Conservation (phyloP, 2,113 vertebrate genomes). For the Nibea albiflora region DNA sequence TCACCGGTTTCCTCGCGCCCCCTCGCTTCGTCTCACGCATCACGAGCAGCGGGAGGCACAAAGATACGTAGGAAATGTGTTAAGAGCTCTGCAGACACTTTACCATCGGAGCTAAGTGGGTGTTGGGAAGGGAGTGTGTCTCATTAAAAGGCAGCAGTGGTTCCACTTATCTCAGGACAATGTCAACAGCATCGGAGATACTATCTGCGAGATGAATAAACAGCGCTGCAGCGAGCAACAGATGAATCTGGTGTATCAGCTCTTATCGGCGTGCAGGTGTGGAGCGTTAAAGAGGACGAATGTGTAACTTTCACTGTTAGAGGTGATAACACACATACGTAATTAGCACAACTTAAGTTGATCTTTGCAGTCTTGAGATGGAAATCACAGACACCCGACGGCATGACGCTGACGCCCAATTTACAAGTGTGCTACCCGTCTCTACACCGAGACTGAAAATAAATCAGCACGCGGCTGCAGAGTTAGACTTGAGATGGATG, state of each 20-base stretch:
- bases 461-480: no score
- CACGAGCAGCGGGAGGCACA: constrained; percentile 9
- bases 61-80: constrained; percentile 9
- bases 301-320: neutral
- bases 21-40: neutral
- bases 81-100: constrained; percentile 28
- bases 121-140: constrained; percentile 1
- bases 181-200: constrained; percentile 40
- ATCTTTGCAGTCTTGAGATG: neutral
- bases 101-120: constrained; percentile 11
- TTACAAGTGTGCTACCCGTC: neutral
- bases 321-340: constrained; percentile 1
- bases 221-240: constrained; percentile 13
- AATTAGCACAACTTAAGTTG: neutral
- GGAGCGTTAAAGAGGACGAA: neutral
- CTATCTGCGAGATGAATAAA: constrained; percentile 41
- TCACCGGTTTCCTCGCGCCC: neutral
- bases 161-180: constrained; percentile 27
- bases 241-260: neutral
- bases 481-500: no score
- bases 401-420: neutral
- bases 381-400: neutral
- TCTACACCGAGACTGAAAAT: no score
- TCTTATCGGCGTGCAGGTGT: constrained; percentile 14
- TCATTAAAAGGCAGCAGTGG: constrained; percentile 47